Percentiles rank a stretch among this genome's conserved stretches.
Evolutionary conservation across 2,797 vertebrate genomes (phyloP).

Genomic region (Diglossa cyanea): DNA sequence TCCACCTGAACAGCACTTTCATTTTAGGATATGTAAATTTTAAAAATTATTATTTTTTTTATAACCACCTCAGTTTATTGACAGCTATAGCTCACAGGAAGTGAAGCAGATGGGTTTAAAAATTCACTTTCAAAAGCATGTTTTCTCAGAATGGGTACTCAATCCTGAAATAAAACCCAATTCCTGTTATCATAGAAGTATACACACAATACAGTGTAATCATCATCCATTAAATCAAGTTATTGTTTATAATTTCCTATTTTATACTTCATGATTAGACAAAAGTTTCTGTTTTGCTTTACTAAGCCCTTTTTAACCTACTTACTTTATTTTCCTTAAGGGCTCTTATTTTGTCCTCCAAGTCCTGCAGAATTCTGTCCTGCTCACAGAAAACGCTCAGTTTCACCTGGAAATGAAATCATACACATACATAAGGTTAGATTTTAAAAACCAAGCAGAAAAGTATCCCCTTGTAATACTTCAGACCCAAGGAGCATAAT

Average conservation of each 20-base stretch:
- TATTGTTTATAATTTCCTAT: not conserved
- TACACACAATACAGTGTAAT: not conserved
- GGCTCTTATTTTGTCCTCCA: constrained; percentile 90
- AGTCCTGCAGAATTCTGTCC: constrained; percentile 94
- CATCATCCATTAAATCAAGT: not conserved
- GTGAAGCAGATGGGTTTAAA: not conserved
- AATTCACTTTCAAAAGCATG: not conserved
- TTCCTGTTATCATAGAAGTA: not conserved
- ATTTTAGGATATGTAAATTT: not conserved
- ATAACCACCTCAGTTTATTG: not conserved
- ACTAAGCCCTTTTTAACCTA: not conserved
- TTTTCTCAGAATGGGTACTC: not conserved
- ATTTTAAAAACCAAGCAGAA: not conserved
- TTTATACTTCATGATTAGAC: not conserved
- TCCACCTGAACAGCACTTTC: not conserved
- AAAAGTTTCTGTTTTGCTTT: not conserved
- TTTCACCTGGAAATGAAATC: constrained; percentile 85
- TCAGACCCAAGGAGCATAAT: not conserved
- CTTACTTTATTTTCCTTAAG: constrained; percentile 96
- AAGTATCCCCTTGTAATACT: not conserved
- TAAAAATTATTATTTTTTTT: not conserved
- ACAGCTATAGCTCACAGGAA: not conserved
- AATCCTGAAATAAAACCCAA: not conserved
- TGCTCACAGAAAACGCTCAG: constrained; percentile 95
- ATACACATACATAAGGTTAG: not conserved